phyloP scores from a whole-genome alignment of 2,888 invertebrate species.

The Chelonus formosanus region DNA sequence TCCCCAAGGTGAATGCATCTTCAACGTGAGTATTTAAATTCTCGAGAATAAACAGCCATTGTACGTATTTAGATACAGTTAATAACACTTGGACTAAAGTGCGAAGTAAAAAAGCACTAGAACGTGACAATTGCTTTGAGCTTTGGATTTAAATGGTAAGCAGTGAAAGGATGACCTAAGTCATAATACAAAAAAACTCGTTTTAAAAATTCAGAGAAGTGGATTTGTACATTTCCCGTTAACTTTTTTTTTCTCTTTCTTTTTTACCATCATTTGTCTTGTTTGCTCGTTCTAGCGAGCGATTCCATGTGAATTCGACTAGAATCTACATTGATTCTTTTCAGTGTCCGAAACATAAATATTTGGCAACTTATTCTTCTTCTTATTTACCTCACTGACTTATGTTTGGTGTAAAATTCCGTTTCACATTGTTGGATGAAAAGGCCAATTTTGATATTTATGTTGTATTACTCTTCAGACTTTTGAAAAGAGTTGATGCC shows the following conservation, averaged over 20 bases:
- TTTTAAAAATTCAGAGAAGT: not conserved
- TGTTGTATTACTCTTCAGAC: too few relatives aligned
- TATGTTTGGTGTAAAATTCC: too few relatives aligned
- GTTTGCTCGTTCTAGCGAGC: not conserved
- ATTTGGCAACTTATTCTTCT: conserved; percentile 6
- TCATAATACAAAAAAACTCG: not conserved
- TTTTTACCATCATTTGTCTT: not conserved
- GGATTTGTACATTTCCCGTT: not conserved
- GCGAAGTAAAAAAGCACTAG: not conserved
- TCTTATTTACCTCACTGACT: too few relatives aligned
- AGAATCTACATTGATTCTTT: conserved; percentile 7
- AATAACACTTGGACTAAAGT: not conserved
- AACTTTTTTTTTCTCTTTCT: not conserved
- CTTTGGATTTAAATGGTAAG: conserved; percentile 9
- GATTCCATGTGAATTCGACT: conserved; percentile 1
- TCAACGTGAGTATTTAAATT: conserved; percentile 1
- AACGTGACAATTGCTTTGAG: conserved; percentile 19
- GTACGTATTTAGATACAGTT: not conserved
- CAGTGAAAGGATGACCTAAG: conserved; percentile 2
- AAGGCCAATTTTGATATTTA: not conserved
- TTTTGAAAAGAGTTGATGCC: too few relatives aligned
- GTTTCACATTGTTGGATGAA: not conserved
- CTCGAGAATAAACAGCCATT: conserved; percentile 4
- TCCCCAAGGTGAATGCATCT: not conserved
- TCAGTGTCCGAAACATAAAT: not conserved